Base-by-base conservation (phyloP, 2,113 vertebrate genomes). In the Aplodontia rufa region DNA sequence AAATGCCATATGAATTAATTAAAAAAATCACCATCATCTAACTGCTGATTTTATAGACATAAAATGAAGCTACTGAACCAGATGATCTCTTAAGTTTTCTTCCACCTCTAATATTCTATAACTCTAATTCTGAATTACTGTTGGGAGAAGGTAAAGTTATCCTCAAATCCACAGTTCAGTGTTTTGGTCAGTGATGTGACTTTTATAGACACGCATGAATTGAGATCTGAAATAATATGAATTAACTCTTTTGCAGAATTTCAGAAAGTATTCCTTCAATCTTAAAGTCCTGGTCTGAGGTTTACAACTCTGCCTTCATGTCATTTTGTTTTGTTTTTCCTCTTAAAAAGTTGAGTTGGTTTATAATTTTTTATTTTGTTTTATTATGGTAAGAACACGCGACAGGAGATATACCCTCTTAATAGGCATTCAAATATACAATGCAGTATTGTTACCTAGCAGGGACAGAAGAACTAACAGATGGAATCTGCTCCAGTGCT, bases 391-490 rank as follows among this genome's bases (percentile, higher is more conserved):
- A 37, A 71, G 80, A 90, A 35, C 35, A 35, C 4, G 40, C 47
- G 32, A 64, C 11, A 26, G 6, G 37, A 42, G 58, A 45, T 71
- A n/a, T 32, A 28, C 58, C 8, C 53, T 55, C 68, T 55, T 71
- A 42, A 49, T 55, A 64, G 71, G 68, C 45, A 37, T 32, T 47
- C 32, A 53, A 47, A 47, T 66, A 10, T 40, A 55, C 80, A 86
- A 60, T 80, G 20, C 47, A 35, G 45, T 72, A 37, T 90, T 90
- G 95, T 93, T 72, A 35, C 58, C 47, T 69, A 11, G 42, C 42
- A 78, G 71, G 76, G 74, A 87, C 85, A 53, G 78, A 81, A 92
- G 81, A 66, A 32, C 78, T 89, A 60, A 92, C 95, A 74, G 95
- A 90, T 80, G 87, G 94, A 66, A 74, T 90, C 81, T 91, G 62